phyloP scores from a whole-genome alignment of 2,113 vertebrate species.

The Pantherophis guttatus region DNA sequence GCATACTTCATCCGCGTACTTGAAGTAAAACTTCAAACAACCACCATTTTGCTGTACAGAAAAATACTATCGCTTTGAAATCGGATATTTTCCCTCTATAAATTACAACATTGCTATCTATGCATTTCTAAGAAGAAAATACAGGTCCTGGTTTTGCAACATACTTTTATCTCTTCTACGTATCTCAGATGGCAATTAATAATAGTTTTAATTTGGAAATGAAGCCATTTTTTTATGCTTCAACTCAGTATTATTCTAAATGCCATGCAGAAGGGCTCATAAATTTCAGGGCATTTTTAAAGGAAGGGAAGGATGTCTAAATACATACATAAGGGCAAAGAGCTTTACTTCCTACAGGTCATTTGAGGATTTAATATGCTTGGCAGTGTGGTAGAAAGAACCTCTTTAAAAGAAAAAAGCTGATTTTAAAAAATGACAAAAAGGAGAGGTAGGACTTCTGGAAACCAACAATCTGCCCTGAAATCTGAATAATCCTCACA shows the following conservation, averaged over 20 bases:
- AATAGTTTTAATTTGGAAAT: background rate
- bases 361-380: background rate
- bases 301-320: background rate
- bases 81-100: background rate
- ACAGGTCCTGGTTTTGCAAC: background rate
- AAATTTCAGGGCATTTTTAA: background rate
- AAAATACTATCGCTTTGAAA: constrained; percentile 15
- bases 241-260: background rate
- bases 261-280: background rate
- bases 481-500: background rate
- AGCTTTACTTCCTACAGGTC: background rate
- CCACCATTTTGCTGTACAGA: background rate
- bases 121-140: background rate
- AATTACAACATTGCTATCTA: background rate
- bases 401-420: background rate
- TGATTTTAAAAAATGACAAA: background rate
- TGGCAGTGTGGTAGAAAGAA: background rate
- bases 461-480: background rate
- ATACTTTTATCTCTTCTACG: background rate
- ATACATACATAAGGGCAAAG: background rate
- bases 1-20: no score
- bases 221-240: background rate
- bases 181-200: background rate
- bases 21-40: background rate
- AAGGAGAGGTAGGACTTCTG: background rate